Conservation (phyloP, 2,888 invertebrate species). For the Cataglyphis rosenhaueri region DNA sequence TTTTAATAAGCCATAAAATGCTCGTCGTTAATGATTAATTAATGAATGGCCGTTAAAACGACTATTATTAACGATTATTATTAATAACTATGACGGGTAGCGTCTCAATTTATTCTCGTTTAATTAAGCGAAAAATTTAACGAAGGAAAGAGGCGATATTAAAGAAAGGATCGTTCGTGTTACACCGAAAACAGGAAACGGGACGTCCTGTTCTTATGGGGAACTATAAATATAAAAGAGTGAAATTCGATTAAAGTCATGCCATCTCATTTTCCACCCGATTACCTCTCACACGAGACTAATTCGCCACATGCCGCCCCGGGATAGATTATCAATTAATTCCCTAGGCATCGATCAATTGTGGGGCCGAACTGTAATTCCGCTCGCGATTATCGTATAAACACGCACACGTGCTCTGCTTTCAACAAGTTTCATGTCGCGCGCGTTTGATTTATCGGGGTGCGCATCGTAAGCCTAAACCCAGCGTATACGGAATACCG, state of each 20-base stretch:
- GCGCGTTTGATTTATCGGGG: slow-evolving; percentile 31
- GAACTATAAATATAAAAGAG: slow-evolving; percentile 1
- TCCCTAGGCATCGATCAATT: slow-evolving; percentile 16
- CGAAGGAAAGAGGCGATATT: not conserved
- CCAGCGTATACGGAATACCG: too few relatives aligned
- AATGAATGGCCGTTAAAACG: not conserved
- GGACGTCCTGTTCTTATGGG: not conserved
- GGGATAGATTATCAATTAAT: slow-evolving; percentile 44
- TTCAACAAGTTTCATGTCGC: slow-evolving; percentile 21
- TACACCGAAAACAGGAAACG: not conserved
- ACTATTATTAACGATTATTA: not conserved
- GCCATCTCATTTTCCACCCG: slow-evolving; percentile 12
- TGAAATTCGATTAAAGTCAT: slow-evolving; percentile 10
- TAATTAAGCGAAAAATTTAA: slow-evolving; percentile 26
- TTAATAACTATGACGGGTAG: not conserved
- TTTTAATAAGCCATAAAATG: slow-evolving; percentile 16
- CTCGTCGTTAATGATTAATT: slow-evolving; percentile 22
- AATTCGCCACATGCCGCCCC: slow-evolving; percentile 36
- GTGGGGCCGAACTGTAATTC: not conserved
- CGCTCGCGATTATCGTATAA: slow-evolving; percentile 17
- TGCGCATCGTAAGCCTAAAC: slow-evolving; percentile 9
- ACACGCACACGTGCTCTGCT: not conserved
- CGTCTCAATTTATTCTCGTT: slow-evolving; percentile 1
- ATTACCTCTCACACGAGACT: not conserved
- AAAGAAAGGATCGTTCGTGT: not conserved